phyloP scores from a whole-genome alignment of 2,797 vertebrate species.

The Caiman crocodilus region DNA sequence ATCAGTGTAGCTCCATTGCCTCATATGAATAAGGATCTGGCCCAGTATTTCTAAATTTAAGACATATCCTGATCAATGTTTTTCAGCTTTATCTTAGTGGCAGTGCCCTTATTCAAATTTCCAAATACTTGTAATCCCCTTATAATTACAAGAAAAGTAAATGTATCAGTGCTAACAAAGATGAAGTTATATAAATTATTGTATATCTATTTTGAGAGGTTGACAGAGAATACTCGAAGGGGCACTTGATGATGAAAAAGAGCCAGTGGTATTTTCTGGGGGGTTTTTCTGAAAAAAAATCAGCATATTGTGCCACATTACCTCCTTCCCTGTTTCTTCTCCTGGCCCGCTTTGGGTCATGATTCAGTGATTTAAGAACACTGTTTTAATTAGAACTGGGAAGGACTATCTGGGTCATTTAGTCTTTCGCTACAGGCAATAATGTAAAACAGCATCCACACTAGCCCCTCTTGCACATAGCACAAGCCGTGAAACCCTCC shows the following conservation, averaged over 20 bases:
- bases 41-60: neutral
- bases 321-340: neutral
- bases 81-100: neutral
- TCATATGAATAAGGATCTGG: neutral
- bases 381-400: neutral
- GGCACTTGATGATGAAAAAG: neutral
- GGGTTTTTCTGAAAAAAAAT: neutral
- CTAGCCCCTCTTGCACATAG: too few species aligned
- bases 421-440: too few species aligned
- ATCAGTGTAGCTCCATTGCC: neutral
- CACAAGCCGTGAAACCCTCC: too few species aligned
- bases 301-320: neutral
- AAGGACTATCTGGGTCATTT: too few species aligned
- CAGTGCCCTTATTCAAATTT: neutral
- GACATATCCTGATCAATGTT: neutral
- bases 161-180: neutral
- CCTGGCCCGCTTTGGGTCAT: neutral
- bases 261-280: too few species aligned
- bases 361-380: fast-evolving
- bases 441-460: too few species aligned
- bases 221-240: neutral
- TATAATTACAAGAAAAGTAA: neutral
- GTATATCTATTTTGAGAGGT: neutral
- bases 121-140: neutral
- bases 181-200: neutral